Conservation (phyloP, 2,113 vertebrate species). For the Corapipo altera region DNA sequence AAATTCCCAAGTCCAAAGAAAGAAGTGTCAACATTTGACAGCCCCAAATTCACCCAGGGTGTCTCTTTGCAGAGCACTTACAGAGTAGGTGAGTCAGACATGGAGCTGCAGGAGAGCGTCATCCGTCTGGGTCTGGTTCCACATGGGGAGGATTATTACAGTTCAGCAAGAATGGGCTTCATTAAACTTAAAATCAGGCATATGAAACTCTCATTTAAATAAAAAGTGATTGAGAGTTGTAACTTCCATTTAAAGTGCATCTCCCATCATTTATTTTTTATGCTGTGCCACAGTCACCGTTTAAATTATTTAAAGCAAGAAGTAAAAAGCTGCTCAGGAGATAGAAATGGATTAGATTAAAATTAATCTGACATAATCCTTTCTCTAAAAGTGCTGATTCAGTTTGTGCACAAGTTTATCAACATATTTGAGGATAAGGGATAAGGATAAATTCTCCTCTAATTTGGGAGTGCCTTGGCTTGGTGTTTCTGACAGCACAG, state of each 20-base stretch:
- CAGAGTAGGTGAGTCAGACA: not conserved
- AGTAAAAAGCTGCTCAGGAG: constrained; percentile 37
- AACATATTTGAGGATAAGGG: not conserved
- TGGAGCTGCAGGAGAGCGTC: not conserved
- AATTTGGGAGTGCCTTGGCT: not conserved
- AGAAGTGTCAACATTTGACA: not conserved
- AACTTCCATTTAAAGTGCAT: constrained; percentile 42
- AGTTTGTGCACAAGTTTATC: not conserved
- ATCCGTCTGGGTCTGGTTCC: not conserved
- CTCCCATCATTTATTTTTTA: constrained; percentile 61
- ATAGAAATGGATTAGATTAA: constrained; percentile 44
- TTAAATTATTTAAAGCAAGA: constrained; percentile 48
- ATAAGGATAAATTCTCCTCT: not conserved
- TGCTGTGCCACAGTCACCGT: not conserved
- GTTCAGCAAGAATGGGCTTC: not conserved
- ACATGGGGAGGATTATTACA: not conserved
- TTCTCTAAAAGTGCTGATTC: constrained; percentile 38
- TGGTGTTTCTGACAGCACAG: not conserved
- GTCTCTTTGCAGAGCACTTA: not conserved
- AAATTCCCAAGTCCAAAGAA: not conserved
- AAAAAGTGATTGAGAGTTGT: constrained; percentile 17
- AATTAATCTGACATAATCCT: constrained; percentile 53
- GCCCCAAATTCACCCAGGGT: not conserved
- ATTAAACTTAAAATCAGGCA: not conserved
- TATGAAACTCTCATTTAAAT: constrained; percentile 34